Base-by-base conservation (phyloP, 2,888 invertebrate species). In the Isoperla grammatica region DNA sequence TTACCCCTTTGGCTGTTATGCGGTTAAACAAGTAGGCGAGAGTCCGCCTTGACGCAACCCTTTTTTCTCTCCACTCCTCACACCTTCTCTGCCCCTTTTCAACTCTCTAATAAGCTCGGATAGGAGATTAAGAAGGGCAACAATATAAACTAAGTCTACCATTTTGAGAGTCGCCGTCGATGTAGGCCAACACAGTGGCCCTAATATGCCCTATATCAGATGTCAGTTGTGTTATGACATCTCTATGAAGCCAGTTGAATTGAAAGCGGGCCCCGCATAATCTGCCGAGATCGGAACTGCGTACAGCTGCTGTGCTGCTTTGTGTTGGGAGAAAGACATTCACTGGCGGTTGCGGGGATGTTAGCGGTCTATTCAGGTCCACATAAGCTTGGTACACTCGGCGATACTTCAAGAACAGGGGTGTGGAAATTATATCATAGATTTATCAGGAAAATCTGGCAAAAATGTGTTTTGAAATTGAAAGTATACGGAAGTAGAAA, bases 221-320 rank as follows among this genome's bases (percentile, higher is more conserved):
- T 46, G 46, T 46, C 46, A 46, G 46, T 22, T 22, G 49, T 49
- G 35, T 49, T 49, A 49, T 49, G 49, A 49, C 49, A 49, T 49
- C 46, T 46, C 12, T 20, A 46, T 46, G 46, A 46, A 46, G 46
- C 6, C 22, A 46, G n/a, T 46, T 46, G 22, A 46, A 46, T 29
- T 46, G 46, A 46, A 49, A 15, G 29, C 29, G 29, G 29, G 29
- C 4, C 49, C 49, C 49, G 15, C 23, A 49, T 49, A 49, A 49
- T 49, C 49, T 29, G 6, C 15, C 15, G 49, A n/a, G 49, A 49
- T 49, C 22, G 46, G 46, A 15, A 29, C n/a, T 19, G 19, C 13
- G 46, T 46, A 46, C 46, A 46, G 46, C 29, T 29, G 29, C 15
- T 8, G 11, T 20, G n/a, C 2, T 5, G 46, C n/a, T 17, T 20